Evolutionary conservation across 2,113 vertebrate genomes (phyloP), one percentile per base, ranked within the genome.

Genomic region (Myotis davidii): DNA sequence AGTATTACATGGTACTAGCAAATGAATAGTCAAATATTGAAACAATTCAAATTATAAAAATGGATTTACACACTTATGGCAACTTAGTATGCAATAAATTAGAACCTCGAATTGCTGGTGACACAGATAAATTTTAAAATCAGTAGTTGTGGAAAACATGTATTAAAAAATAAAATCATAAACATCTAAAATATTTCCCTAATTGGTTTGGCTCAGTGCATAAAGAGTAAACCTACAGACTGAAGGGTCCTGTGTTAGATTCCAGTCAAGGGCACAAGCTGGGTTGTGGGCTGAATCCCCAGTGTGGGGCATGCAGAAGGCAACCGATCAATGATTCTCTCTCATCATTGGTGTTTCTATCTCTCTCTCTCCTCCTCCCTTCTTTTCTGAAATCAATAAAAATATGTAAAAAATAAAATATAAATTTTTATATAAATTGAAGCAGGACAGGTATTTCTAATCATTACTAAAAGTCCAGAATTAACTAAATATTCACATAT

Each of bases 161-260:
- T 23, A 34, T 72, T 91, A 32, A 17, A 96, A 93, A 37, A 78
- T 32, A 69, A 76, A 79, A 81, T 32, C 17, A 39, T 23, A 56
- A 54, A 90, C 25, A 27, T 74, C 34, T 69, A 88, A 54, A 54
- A 54, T 54, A 54, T 54, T 54, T 21, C 56, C 56, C 3, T 23
- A 23, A 9, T 21, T 21, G 1, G 56, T 59, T 59, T 59, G 56
- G 21, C 20, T 59, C 21, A 59, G 56, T 59, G 56, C 9, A 59
- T 59, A 59, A 18, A 54, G 20, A 21, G 56, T 59, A 8, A 23
- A 23, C 8, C 56, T 23, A 8, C 9, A 23, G 56, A 59, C 56
- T 59, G 56, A 59, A 59, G 20, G 21, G 21, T 59, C 8, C 56
- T 9, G 9, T 23, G 21, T 59, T 59, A 0, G 21, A 59, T 25